These are phyloP conservation scores for Gorsachius magnificus DNA, from an alignment of 2,797 vertebrate species.

Conservation along the genomic window DNA sequence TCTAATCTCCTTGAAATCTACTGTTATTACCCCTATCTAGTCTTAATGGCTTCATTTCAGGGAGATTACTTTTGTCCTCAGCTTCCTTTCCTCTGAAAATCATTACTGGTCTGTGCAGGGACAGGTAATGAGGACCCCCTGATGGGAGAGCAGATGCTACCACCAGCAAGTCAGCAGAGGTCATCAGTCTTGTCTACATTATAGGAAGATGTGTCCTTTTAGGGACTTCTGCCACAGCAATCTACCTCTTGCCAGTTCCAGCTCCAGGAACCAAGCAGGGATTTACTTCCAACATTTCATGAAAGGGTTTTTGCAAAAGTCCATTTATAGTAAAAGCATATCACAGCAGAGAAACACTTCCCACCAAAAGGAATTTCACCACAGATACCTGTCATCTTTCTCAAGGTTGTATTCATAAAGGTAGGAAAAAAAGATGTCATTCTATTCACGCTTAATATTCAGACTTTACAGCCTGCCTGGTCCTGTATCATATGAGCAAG, in stretches of 20 bases:
- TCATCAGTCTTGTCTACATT: background rate
- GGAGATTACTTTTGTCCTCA: background rate
- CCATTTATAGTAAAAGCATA: background rate
- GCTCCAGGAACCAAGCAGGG: background rate
- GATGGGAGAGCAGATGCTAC: constrained; percentile 47
- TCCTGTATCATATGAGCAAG: background rate
- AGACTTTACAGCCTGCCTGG: background rate
- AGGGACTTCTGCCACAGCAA: background rate
- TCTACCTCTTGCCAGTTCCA: background rate
- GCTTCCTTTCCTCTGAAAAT: constrained; percentile 14
- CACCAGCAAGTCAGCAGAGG: background rate
- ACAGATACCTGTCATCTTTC: background rate
- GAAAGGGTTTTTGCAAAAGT: background rate
- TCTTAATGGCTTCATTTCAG: constrained; percentile 7
- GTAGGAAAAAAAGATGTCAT: background rate
- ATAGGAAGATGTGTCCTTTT: background rate
- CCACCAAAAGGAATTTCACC: background rate
- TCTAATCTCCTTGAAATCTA: constrained; percentile 16
- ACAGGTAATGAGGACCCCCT: constrained; percentile 13
- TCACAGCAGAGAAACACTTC: background rate
- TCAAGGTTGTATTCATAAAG: background rate
- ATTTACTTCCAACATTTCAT: background rate
- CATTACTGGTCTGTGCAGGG: background rate
- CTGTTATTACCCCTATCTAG: background rate
- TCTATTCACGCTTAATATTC: background rate